Percentiles rank a stretch among this genome's conserved stretches.
phyloP scores from a whole-genome alignment of 1,140 invertebrate species.

The Hirudo medicinalis region DNA sequence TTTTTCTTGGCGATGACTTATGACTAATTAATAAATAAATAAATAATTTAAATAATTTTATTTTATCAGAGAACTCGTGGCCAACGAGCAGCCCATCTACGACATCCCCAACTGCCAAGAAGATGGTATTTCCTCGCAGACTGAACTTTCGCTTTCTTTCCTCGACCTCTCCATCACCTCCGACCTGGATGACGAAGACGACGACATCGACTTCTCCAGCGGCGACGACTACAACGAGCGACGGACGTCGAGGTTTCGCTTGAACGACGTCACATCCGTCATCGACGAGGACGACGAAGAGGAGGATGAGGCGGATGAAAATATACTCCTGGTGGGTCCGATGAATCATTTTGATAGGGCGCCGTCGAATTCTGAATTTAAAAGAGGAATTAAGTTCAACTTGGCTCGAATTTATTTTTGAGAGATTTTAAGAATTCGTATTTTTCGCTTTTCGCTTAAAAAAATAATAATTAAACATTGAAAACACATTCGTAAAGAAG shows the following conservation, averaged over 20 bases:
- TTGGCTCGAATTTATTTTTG: background rate
- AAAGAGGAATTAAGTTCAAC: background rate
- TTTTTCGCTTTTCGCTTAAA: background rate
- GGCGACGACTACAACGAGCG: no score
- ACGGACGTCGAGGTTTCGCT: no score
- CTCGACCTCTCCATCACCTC: background rate
- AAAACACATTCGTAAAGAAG: background rate
- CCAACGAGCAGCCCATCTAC: no score
- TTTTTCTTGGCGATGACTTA: no score
- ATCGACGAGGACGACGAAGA: background rate
- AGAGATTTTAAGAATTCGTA: background rate
- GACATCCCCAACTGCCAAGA: background rate
- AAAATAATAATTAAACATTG: no score
- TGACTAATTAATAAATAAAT: no score
- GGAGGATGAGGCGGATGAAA: background rate
- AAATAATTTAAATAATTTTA: no score
- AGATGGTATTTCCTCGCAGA: background rate
- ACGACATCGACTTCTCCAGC: background rate
- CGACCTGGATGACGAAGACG: background rate
- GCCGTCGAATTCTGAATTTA: no score
- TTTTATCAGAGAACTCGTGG: no score
- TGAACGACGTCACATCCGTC: background rate
- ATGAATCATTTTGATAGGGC: background rate
- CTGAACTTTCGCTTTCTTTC: conserved; percentile 2
- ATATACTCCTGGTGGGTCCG: background rate